Percentiles rank a stretch among this genome's conserved stretches.
These are phyloP conservation scores for Siphlonurus alternatus DNA, from an alignment of 2,888 invertebrate species.

Conservation along the genomic window DNA sequence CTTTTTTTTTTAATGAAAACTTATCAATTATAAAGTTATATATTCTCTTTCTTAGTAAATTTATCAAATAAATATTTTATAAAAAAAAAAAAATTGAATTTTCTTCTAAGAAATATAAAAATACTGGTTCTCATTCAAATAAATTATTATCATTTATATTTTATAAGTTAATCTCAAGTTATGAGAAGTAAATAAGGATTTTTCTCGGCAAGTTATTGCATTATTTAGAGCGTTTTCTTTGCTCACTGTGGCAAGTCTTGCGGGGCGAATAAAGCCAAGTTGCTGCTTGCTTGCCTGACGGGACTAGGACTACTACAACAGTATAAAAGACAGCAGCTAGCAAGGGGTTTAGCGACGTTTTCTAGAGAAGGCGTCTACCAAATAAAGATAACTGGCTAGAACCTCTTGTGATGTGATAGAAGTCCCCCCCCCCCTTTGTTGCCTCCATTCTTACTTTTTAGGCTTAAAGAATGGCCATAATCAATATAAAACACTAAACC, in stretches of 20 bases:
- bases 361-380: background rate
- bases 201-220: background rate
- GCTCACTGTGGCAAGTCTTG: background rate
- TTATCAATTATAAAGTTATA: no score
- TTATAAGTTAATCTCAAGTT: background rate
- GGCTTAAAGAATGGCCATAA: background rate
- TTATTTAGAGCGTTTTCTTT: background rate
- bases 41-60: no score
- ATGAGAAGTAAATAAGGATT: background rate
- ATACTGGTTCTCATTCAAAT: background rate
- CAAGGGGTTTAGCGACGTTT: background rate
- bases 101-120: background rate
- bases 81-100: background rate
- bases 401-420: background rate
- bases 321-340: background rate
- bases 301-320: no score
- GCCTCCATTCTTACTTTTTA: background rate
- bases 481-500: background rate
- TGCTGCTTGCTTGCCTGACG: background rate
- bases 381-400: background rate
- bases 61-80: background rate
- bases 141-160: background rate
- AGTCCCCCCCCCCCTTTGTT: background rate
- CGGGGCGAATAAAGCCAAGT: background rate
- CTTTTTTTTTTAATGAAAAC: no score